A percentile compares a stretch with the other conserved stretches of the same genome.
Conservation (phyloP, 2,888 invertebrate genomes). For the Formica aserva region DNA sequence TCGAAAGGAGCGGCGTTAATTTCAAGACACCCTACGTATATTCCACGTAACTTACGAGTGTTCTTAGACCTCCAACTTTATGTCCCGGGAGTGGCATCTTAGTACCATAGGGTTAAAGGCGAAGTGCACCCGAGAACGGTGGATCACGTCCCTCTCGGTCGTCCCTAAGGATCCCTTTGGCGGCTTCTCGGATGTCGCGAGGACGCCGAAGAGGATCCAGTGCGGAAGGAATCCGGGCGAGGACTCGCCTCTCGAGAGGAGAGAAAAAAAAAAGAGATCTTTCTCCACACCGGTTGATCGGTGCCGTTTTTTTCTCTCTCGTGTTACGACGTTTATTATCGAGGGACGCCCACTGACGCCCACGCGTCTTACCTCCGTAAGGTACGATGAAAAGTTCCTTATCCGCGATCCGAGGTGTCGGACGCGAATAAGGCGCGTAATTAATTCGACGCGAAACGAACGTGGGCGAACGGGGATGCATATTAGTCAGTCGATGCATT, state of each 20-base stretch:
- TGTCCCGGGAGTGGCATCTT: constrained; percentile 13
- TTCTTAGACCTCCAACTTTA: constrained; percentile 22
- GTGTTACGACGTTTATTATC: constrained; percentile 64
- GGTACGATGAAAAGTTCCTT: constrained; percentile 51
- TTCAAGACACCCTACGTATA: neutral
- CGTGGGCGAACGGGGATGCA: constrained; percentile 40
- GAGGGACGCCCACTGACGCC: constrained; percentile 66
- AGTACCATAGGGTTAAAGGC: constrained; percentile 67
- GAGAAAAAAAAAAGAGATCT: neutral
- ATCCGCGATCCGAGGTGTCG: constrained; percentile 45
- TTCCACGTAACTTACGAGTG: neutral
- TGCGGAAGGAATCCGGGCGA: constrained; percentile 53
- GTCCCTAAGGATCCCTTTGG: constrained; percentile 72
- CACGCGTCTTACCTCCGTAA: constrained; percentile 19
- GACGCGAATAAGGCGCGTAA: constrained; percentile 44
- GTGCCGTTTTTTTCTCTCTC: constrained; percentile 47
- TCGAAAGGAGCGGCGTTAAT: neutral
- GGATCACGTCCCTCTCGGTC: constrained; percentile 56
- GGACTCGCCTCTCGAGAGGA: constrained; percentile 25
- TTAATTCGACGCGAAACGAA: constrained; percentile 45
- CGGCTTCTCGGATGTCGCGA: constrained; percentile 68
- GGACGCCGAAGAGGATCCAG: constrained; percentile 53
- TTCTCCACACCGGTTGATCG: constrained; percentile 1
- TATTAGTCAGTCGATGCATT: constrained; percentile 25
- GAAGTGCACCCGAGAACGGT: constrained; percentile 52